Evolutionary conservation across 2,797 vertebrate species (phyloP).

Genomic region (Onychomys leucogaster): DNA sequence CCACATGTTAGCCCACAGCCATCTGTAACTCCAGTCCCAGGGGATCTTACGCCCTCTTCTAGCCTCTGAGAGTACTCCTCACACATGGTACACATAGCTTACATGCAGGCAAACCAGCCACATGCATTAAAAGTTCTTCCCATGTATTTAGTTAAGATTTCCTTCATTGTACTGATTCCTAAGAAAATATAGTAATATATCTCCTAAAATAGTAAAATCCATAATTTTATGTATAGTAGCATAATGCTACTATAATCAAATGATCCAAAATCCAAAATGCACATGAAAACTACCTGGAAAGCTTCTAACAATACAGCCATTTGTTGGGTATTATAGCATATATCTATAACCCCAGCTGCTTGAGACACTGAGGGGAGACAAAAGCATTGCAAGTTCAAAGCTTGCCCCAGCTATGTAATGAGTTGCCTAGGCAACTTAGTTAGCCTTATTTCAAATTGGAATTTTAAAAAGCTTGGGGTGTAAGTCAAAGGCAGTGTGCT

Average conservation of each 20-base stretch:
- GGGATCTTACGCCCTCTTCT: not conserved
- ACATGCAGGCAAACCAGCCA: not conserved
- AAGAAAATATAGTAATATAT: not conserved
- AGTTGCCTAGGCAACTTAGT: not conserved
- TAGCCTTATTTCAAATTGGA: not conserved
- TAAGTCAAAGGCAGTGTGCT: not conserved
- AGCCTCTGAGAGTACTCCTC: not conserved
- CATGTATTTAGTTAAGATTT: not conserved
- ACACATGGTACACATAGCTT: not conserved
- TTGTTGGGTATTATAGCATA: not conserved
- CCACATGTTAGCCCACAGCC: not conserved
- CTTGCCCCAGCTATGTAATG: not conserved
- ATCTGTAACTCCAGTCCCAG: no score
- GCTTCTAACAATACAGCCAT: not conserved
- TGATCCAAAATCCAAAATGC: not conserved
- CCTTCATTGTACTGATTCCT: not conserved
- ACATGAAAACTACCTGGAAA: slow-evolving; percentile 21
- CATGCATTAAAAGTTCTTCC: not conserved
- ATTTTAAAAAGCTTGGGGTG: not conserved
- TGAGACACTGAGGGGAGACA: not conserved
- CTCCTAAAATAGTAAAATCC: not conserved
- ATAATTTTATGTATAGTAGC: slow-evolving; percentile 19
- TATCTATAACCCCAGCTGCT: not conserved
- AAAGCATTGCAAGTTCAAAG: not conserved
- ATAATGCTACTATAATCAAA: not conserved